These are phyloP conservation scores for Leistus spinibarbis DNA, from an alignment of 2,888 invertebrate genomes.

Conservation along the genomic window DNA sequence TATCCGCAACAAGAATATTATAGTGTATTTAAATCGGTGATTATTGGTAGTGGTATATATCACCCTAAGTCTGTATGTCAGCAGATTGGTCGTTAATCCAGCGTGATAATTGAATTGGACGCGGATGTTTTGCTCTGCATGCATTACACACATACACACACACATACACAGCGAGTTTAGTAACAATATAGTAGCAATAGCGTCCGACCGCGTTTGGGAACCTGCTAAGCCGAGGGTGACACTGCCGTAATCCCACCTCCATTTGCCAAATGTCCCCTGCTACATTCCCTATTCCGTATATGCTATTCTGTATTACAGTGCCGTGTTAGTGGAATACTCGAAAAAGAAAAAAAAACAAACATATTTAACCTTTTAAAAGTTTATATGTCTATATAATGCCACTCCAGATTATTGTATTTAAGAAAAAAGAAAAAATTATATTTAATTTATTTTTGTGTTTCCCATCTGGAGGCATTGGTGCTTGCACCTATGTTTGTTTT, in stretches of 20 bases:
- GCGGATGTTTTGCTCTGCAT: constrained; percentile 46
- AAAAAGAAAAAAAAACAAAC: too few species aligned
- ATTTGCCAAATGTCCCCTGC: constrained; percentile 54
- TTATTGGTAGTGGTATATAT: not conserved
- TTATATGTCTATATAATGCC: too few species aligned
- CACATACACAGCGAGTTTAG: not conserved
- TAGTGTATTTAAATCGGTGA: too few species aligned
- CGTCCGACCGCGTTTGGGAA: not conserved
- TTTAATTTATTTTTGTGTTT: too few species aligned
- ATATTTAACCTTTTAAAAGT: too few species aligned
- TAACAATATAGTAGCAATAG: not conserved
- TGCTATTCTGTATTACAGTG: too few species aligned
- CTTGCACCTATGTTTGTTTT: too few species aligned
- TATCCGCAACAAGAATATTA: too few species aligned
- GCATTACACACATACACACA: constrained; percentile 18
- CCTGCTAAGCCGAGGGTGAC: constrained; percentile 46
- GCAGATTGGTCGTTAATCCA: constrained; percentile 47
- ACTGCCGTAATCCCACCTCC: constrained; percentile 54
- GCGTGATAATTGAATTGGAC: constrained; percentile 51
- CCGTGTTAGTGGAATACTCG: too few species aligned
- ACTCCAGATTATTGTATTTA: too few species aligned
- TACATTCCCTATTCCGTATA: constrained; percentile 18
- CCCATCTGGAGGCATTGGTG: too few species aligned
- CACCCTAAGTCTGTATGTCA: not conserved
- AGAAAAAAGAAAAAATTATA: too few species aligned